Evolutionary conservation across 1,140 invertebrate species (phyloP).

Genomic region (Drosophila hydei): DNA sequence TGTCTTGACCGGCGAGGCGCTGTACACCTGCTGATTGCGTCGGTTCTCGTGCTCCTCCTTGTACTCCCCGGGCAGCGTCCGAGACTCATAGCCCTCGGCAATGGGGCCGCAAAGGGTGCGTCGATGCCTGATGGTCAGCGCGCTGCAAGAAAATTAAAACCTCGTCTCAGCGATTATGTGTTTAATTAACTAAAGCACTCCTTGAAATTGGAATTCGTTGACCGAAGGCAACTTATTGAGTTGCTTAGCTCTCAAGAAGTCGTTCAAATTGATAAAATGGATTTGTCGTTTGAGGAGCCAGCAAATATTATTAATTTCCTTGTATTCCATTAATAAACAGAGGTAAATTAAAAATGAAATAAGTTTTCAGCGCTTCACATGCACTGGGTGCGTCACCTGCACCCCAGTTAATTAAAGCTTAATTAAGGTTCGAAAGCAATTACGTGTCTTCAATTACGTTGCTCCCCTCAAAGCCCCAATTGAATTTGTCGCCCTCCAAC

Average conservation of each 20-base stretch:
- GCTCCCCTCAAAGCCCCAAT: slow-evolving; percentile 1
- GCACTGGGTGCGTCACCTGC: background rate
- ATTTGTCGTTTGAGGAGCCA: background rate
- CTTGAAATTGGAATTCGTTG: slow-evolving; percentile 8
- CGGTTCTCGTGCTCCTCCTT: slow-evolving; percentile 90
- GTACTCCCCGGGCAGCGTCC: slow-evolving; percentile 84
- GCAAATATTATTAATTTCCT: slow-evolving; percentile 11
- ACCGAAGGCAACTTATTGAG: background rate
- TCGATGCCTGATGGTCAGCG: slow-evolving; percentile 76
- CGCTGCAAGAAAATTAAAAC: slow-evolving; percentile 49
- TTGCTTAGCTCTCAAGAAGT: slow-evolving; percentile 3
- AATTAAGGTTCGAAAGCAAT: slow-evolving; percentile 65
- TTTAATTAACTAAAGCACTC: slow-evolving; percentile 16
- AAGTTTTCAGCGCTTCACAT: background rate
- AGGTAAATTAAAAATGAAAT: background rate
- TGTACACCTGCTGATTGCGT: slow-evolving; percentile 91
- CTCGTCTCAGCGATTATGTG: background rate
- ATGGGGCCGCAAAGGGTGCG: slow-evolving; percentile 73
- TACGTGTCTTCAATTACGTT: slow-evolving; percentile 6
- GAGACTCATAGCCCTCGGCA: slow-evolving; percentile 77
- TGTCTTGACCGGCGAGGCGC: slow-evolving; percentile 89
- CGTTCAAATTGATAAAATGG: slow-evolving; percentile 7
- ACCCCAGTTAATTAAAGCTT: slow-evolving; percentile 60
- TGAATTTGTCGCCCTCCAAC: background rate
- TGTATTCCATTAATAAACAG: slow-evolving; percentile 4